Evolutionary conservation across 2,113 vertebrate genomes (phyloP), one percentile per base, ranked within the genome.

Genomic region (Propithecus coquereli): DNA sequence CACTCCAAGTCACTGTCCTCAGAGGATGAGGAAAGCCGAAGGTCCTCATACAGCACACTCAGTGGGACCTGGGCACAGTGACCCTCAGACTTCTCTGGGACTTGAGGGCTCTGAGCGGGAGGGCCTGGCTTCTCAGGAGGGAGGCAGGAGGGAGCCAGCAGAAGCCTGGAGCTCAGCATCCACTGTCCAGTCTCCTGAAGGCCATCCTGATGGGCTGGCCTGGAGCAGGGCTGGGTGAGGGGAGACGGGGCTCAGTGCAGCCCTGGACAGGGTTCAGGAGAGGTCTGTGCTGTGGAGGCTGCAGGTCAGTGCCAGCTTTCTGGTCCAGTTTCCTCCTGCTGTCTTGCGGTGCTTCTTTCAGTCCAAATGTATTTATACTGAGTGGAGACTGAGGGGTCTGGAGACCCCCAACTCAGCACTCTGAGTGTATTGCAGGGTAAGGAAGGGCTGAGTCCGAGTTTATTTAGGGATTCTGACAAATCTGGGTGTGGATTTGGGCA

Each of bases 61-160:
- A 2, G 23, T 2, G 54, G 8, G 22, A 37, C 5, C 1, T 1
- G 30, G 45, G 8, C 2, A 14, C 20, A 17, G 4, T 0, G 3
- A 10, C 17, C 40, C 11, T 80, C 16, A 8, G 20, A 43, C 10
- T 27, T 27, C 20, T 54, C 17, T 37, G 6, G 2, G 37, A 22
- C 4, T 0, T 9, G 27, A 12, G n/a, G 32, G 37, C 10, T 27
- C 18, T 43, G 50, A 40, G 13, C 0, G 6, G 12, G 59, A 54
- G 10, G 23, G 11, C 8, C 61, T 1, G n/a, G 61, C 11, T 47
- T 32, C 61, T 76, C 47, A 57, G 32, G 3, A 40, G 63, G 10
- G 12, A 59, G 4, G 4, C 5, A 68, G 8, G 59, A 40, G 16
- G 87, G 4, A 76, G 47, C 9, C 2, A 8, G 54, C 6, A 68